Evolutionary conservation across 1,140 invertebrate genomes (phyloP).

Genomic region (Lucilia sericata): DNA sequence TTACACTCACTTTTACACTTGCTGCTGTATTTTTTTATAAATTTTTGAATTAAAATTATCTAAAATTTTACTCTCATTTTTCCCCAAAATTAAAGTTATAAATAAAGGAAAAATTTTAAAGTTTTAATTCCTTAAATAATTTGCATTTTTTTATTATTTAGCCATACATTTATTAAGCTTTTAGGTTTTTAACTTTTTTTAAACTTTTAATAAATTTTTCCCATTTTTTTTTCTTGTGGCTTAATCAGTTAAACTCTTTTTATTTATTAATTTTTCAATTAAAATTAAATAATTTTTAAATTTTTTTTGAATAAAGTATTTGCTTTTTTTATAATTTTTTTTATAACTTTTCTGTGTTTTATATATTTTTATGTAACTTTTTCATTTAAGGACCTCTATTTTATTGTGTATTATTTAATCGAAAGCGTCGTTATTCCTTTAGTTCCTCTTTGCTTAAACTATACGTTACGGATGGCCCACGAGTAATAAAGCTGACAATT

Average conservation of each 20-base stretch:
- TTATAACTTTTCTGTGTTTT: background rate
- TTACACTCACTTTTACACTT: slow-evolving; percentile 28
- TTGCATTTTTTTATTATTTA: background rate
- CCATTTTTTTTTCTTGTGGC: background rate
- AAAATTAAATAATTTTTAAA: background rate
- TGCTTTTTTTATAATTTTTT: background rate
- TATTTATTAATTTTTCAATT: background rate
- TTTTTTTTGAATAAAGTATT: background rate
- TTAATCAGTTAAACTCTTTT: background rate
- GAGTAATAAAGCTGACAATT: slow-evolving; percentile 44
- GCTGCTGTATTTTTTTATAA: background rate
- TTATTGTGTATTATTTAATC: slow-evolving; percentile 36
- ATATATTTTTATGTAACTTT: background rate
- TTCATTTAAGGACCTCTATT: slow-evolving; percentile 23
- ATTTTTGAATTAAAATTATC: background rate
- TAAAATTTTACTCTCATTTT: slow-evolving; percentile 16
- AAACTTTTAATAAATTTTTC: background rate
- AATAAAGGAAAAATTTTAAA: background rate
- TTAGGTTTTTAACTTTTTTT: background rate
- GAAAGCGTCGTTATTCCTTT: slow-evolving; percentile 18
- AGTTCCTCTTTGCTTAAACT: slow-evolving; percentile 35
- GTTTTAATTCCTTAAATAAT: background rate
- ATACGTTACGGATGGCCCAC: slow-evolving; percentile 41
- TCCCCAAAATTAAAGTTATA: background rate
- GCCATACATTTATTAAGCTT: background rate